A percentile compares a stretch with the other conserved stretches of the same genome.
Evolutionary conservation across 1,140 invertebrate species (phyloP).

Genomic region (Drosophila miranda): DNA sequence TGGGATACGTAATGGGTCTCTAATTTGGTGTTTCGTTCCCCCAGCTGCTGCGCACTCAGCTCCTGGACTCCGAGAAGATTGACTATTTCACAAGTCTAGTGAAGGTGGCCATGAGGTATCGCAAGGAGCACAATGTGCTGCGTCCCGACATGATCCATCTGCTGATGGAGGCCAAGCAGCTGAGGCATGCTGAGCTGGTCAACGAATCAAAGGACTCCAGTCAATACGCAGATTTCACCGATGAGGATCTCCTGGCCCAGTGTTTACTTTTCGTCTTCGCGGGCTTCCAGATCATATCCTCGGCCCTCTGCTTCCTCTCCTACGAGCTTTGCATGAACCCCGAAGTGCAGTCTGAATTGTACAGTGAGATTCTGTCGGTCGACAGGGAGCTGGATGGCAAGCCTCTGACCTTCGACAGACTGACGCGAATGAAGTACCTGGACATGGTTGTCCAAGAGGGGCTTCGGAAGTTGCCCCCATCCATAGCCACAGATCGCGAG

Average conservation of each 20-base stretch:
- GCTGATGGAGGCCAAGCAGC: slow-evolving; percentile 79
- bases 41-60: slow-evolving; percentile 48
- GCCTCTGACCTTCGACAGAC: slow-evolving; percentile 82
- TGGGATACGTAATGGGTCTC: neutral
- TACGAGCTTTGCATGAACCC: slow-evolving; percentile 84
- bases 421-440: slow-evolving; percentile 85
- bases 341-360: slow-evolving; percentile 84
- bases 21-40: neutral
- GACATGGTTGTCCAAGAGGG: slow-evolving; percentile 86
- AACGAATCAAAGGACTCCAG: slow-evolving; percentile 13
- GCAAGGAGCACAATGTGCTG: slow-evolving; percentile 73
- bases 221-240: slow-evolving; percentile 30
- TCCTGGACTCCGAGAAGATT: slow-evolving; percentile 32
- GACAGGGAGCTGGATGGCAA: slow-evolving; percentile 78
- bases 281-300: slow-evolving; percentile 85
- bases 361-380: slow-evolving; percentile 83
- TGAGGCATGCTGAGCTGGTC: slow-evolving; percentile 5
- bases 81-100: slow-evolving; percentile 78
- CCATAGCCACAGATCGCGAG: slow-evolving; percentile 81
- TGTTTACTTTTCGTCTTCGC: slow-evolving; percentile 83
- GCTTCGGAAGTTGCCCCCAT: slow-evolving; percentile 84
- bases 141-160: slow-evolving; percentile 83
- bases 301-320: slow-evolving; percentile 83
- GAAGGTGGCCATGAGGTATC: slow-evolving; percentile 66
- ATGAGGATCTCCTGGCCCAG: slow-evolving; percentile 79